Evolutionary conservation across 2,113 vertebrate genomes (phyloP), one percentile per base, ranked within the genome.

Genomic region (Melanerpes aurifrons): DNA sequence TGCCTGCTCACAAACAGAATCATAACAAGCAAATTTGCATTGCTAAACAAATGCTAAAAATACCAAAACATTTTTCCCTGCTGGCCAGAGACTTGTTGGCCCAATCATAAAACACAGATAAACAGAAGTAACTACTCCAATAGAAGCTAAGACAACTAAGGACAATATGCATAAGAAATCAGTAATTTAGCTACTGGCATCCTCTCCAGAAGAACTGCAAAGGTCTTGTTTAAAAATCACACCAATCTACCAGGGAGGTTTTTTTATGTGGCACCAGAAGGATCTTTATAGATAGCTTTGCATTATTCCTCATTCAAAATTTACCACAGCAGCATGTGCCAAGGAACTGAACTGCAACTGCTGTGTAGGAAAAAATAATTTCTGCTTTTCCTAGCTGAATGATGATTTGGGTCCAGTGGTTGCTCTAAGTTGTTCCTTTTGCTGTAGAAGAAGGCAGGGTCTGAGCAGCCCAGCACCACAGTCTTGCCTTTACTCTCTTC

Each of bases 1-100:
- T 95, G 78, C 92, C 95, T 93, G 76, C 88, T 92, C 53, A 54
- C 73, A 94, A 95, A 96, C 77, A 76, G 3, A 7, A 90, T 95
- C 94, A 93, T 37, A 90, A 61, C 24, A 71, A 74, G 10, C 15
- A 73, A 76, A 93, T 95, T 95, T 95, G 67, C 86, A 93, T 92
- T 82, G 61, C 83, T 94, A 94, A 95, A 85, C 3, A 19, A 75
- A 77, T 28, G 88, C 86, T 93, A 92, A 95, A 92, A 96, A 77
- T 82, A 94, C 50, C 56, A 45, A 90, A 87, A 54, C 6, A 21
- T 71, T 80, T 88, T 90, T 54, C 29, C 54, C 61, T 80, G 71
- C 56, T 12, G 86, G 61, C 68, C 92, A 92, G 78, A 93, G 59
- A 70, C 45, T 50, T 71, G 47, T 48, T 92, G 83, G 90, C 94